A percentile compares a stretch with the other conserved stretches of the same genome.
Conservation (phyloP, 1,140 invertebrate species). For the Drosophila lacertosa region DNA sequence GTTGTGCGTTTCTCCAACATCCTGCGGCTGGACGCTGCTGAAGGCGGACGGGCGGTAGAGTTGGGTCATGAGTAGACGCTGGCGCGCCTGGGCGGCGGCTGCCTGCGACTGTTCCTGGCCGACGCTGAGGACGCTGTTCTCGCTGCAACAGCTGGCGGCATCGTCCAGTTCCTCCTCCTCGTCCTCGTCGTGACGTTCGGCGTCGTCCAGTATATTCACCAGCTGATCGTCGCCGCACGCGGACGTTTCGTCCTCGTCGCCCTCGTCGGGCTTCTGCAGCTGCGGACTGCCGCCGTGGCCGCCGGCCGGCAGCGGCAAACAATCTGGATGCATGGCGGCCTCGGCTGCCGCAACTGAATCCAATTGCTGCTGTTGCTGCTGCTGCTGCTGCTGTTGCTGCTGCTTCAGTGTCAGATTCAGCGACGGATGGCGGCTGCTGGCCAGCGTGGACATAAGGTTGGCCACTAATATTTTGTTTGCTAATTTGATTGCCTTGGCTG, state of each 20-base stretch:
- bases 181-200: conserved; percentile 19
- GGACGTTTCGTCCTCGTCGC: conserved; percentile 38
- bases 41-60: conserved; percentile 75
- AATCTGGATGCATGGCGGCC: conserved; percentile 70
- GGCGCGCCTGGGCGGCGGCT: conserved; percentile 51
- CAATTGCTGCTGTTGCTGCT: conserved; percentile 11
- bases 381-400: conserved; percentile 22
- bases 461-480: conserved; percentile 9
- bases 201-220: conserved; percentile 64
- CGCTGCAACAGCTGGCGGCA: conserved; percentile 85
- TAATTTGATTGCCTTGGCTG: conserved; percentile 23
- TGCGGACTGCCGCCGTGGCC: conserved; percentile 66
- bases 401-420: conserved; percentile 59
- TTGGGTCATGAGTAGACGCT: conserved; percentile 62
- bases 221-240: conserved; percentile 57
- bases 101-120: conserved; percentile 86
- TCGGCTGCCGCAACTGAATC: conserved; percentile 11
- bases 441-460: conserved; percentile 76
- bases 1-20: background rate
- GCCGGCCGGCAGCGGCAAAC: conserved; percentile 56
- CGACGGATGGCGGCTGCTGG: conserved; percentile 67
- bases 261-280: conserved; percentile 32
- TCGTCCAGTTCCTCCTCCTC: conserved; percentile 60
- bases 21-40: conserved; percentile 50
- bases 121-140: conserved; percentile 88